Percentiles rank a stretch among this genome's conserved stretches.
Conservation (phyloP, 2,888 invertebrate species). For the Piscicola geometra region DNA sequence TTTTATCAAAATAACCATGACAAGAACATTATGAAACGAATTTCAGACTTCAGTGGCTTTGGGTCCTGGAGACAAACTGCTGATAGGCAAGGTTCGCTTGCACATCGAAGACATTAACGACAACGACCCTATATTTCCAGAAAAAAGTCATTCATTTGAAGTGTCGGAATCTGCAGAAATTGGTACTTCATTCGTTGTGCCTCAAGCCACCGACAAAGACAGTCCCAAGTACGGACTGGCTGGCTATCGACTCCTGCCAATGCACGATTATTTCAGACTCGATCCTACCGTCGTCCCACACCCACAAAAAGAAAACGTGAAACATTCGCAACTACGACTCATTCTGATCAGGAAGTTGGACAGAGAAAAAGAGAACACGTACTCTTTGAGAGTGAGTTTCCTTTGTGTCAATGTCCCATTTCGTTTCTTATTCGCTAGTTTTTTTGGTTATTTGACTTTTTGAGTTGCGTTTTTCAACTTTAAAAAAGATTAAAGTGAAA, state of each 20-base stretch:
- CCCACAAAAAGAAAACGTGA: neutral
- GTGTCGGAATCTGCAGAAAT: conserved; percentile 39
- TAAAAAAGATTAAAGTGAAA: too few relatives aligned
- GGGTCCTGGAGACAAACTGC: conserved; percentile 35
- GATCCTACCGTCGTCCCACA: neutral
- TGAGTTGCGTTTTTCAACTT: too few relatives aligned
- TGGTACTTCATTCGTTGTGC: conserved; percentile 39
- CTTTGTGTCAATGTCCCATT: neutral
- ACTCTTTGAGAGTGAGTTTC: conserved; percentile 15
- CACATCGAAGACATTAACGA: conserved; percentile 43
- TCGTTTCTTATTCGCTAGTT: too few relatives aligned
- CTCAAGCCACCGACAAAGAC: conserved; percentile 40
- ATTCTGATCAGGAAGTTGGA: conserved; percentile 23
- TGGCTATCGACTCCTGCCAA: conserved; percentile 36
- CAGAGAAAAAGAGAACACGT: conserved; percentile 16
- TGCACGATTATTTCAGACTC: conserved; percentile 31
- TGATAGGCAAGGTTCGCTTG: conserved; percentile 40
- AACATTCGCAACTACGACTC: conserved; percentile 8
- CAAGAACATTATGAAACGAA: conserved; percentile 4
- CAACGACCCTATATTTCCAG: conserved; percentile 42
- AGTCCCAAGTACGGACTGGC: conserved; percentile 35
- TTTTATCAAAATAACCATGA: neutral
- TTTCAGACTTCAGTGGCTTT: conserved; percentile 37
- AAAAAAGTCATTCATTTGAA: conserved; percentile 29
- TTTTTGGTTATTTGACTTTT: too few relatives aligned